Conservation (phyloP, 2,797 vertebrate genomes). For the Xyrichtys novacula region DNA sequence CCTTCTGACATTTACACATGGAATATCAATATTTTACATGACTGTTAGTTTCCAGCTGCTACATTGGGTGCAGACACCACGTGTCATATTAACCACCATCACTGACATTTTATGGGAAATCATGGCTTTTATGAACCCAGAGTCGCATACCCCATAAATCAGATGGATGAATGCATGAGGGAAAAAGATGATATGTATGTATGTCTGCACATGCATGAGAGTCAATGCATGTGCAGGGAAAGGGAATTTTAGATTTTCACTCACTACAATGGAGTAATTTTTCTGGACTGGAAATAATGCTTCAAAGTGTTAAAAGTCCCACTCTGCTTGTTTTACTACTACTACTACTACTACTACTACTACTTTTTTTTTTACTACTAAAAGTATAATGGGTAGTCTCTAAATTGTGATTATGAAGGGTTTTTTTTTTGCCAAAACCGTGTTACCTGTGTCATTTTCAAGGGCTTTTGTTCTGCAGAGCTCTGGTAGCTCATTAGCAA, state of each 20-base stretch:
- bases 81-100: conserved; percentile 85
- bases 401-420: too few relatives aligned
- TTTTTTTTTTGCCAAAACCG: too few relatives aligned
- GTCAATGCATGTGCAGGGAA: conserved; percentile 11
- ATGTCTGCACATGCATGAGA: conserved; percentile 22
- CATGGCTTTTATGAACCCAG: conserved; percentile 83
- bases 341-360: too few relatives aligned
- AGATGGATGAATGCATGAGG: conserved; percentile 66
- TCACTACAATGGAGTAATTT: background rate
- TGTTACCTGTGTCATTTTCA: too few relatives aligned
- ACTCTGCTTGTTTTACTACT: too few relatives aligned
- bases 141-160: conserved; percentile 82
- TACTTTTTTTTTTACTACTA: too few relatives aligned
- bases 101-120: conserved; percentile 85
- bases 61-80: conserved; percentile 47
- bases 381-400: too few relatives aligned
- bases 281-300: too few relatives aligned
- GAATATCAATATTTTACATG: conserved; percentile 85
- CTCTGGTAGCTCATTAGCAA: too few relatives aligned
- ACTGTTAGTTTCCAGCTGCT: conserved; percentile 63
- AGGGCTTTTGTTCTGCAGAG: too few relatives aligned
- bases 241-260: too few relatives aligned
- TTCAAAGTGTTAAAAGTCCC: too few relatives aligned
- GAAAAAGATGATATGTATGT: conserved; percentile 47
- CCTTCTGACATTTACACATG: conserved; percentile 80